These are phyloP conservation scores for Trichonephila clavipes DNA, from an alignment of 1,140 invertebrate genomes.

Conservation along the genomic window DNA sequence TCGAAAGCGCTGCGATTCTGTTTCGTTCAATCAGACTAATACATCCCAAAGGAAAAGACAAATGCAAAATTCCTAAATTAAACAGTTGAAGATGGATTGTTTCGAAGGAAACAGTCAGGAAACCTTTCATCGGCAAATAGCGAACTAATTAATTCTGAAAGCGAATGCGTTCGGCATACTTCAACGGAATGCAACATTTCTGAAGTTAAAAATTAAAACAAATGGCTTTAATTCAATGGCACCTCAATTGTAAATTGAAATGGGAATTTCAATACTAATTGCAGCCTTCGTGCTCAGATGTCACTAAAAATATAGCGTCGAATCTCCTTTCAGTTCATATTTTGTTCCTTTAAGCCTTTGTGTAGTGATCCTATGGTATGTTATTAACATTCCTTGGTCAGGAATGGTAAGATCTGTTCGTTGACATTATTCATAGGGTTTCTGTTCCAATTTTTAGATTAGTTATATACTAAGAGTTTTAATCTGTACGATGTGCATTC, in stretches of 20 bases:
- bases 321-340: neutral
- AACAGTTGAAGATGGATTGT: conserved; percentile 34
- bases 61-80: conserved; percentile 39
- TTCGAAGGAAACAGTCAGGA: conserved; percentile 16
- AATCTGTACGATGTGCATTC: too few species aligned
- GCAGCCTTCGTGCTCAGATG: conserved; percentile 20
- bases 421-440: too few species aligned
- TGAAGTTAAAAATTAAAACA: conserved; percentile 29
- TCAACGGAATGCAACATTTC: conserved; percentile 10
- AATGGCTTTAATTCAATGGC: conserved; percentile 31
- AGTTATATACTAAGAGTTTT: too few species aligned
- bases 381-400: too few species aligned
- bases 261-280: conserved; percentile 38
- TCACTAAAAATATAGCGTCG: conserved; percentile 3
- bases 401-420: too few species aligned
- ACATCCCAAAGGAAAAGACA: conserved; percentile 31
- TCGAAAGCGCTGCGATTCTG: conserved; percentile 10
- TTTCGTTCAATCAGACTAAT: conserved; percentile 38
- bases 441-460: too few species aligned
- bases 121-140: conserved; percentile 37
- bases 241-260: conserved; percentile 41
- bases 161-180: conserved; percentile 29
- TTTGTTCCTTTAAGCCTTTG: neutral
- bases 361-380: too few species aligned
- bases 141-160: conserved; percentile 41